Base-by-base conservation (phyloP, 2,888 invertebrate species). In the Rhagonycha fulva region DNA sequence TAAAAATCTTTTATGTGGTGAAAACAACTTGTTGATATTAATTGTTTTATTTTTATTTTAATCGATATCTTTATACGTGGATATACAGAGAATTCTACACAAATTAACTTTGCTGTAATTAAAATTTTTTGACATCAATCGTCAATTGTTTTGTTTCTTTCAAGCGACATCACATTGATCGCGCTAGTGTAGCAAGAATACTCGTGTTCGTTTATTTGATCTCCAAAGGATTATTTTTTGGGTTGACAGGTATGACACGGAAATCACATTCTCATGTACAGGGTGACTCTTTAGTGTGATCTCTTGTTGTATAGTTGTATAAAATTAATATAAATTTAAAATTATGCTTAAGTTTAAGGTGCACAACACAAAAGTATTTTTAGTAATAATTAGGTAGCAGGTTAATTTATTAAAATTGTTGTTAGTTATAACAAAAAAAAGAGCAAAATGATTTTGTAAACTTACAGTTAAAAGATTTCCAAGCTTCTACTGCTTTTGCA, bases 21-120 rank as follows among this genome's bases (percentile, higher is more conserved):
- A 78, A 79, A 79, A 76, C 81, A 81, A 83, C 82, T 83, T 82
- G 83, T 82, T 82, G 82, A 82, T 83, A 80, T 79, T 80, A 79
- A 79, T 79, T 80, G 77, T 79, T 66, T 75, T 72, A 76, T 76
- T 77, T 79, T 75, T 77, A 79, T 79, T 69, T 26, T 24, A 66
- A 66, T 66, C 26, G 63, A 66, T 24, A 14, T 66, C 19, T 24
- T 24, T 24, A 66, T 66, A 24, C 24, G 24, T 9, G 24, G 9
- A 26, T 24, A 47, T n/a, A n/a, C 47, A 7, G 47, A 32, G 47
- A 47, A 47, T 47, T 47, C 47, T 2, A n/a, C 47, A 0, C 47
- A 47, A 47, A 47, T 47, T 47, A 47, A 47, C 47, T 47, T n/a
- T n/a, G 47, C n/a, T n/a, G 7, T n/a, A 47, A 47, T 47, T 47